A percentile compares a stretch with the other conserved stretches of the same genome.
Evolutionary conservation across 1,140 invertebrate genomes (phyloP).

Genomic region (Drosophila kohkoa): DNA sequence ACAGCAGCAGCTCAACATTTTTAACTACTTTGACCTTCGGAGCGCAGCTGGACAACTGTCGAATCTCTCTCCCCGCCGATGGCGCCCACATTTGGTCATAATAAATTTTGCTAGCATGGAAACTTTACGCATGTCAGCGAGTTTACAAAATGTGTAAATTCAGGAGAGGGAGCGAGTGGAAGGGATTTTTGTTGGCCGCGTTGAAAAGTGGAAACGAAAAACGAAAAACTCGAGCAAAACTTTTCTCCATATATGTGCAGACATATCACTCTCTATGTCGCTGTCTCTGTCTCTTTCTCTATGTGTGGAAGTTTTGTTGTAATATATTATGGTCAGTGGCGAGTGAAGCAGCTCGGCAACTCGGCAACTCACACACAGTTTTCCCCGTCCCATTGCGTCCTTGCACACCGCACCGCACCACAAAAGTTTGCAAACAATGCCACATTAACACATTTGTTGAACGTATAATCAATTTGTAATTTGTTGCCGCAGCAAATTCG

Average conservation of each 20-base stretch:
- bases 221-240: constrained; percentile 62
- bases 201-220: constrained; percentile 56
- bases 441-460: constrained; percentile 84
- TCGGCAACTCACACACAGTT: constrained; percentile 28
- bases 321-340: constrained; percentile 80
- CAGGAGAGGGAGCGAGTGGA: not conserved
- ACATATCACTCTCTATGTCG: constrained; percentile 68
- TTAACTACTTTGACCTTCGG: constrained; percentile 77
- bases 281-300: constrained; percentile 31
- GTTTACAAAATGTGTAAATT: constrained; percentile 58
- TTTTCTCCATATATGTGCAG: constrained; percentile 63
- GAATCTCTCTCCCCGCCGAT: not conserved
- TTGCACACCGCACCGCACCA: constrained; percentile 27
- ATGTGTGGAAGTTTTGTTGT: constrained; percentile 56
- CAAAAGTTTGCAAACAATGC: constrained; percentile 80
- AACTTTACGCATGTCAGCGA: constrained; percentile 79
- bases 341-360: constrained; percentile 44
- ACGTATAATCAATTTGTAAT: constrained; percentile 84
- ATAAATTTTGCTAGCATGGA: constrained; percentile 67
- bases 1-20: constrained; percentile 60
- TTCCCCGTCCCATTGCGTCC: constrained; percentile 17
- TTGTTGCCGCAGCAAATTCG: constrained; percentile 82
- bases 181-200: constrained; percentile 41
- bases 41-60: constrained; percentile 25
- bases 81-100: constrained; percentile 43